Percentiles rank a stretch among this genome's conserved stretches.
These are phyloP conservation scores for Hyles vespertilio DNA, from an alignment of 1,140 invertebrate genomes.

Conservation along the genomic window DNA sequence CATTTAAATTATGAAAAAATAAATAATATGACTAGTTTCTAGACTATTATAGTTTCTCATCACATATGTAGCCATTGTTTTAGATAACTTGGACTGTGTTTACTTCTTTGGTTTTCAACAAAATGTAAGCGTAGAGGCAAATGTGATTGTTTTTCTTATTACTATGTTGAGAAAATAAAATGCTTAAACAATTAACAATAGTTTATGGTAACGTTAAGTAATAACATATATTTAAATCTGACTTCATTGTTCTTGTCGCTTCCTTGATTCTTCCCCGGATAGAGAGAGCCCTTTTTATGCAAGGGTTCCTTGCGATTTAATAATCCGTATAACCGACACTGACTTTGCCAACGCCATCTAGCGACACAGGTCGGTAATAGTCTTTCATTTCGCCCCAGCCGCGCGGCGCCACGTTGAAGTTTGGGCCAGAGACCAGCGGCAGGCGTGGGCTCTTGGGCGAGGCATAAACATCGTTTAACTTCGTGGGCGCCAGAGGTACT, in stretches of 20 bases:
- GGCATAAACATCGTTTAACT: constrained; percentile 64
- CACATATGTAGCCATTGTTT: background rate
- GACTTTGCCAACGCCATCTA: constrained; percentile 70
- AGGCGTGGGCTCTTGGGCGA: constrained; percentile 57
- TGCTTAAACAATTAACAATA: background rate
- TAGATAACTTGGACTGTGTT: background rate
- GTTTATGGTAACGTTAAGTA: background rate
- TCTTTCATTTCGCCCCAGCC: constrained; percentile 83
- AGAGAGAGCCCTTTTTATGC: no score
- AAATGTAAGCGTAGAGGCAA: background rate
- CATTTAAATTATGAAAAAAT: constrained; percentile 4
- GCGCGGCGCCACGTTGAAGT: constrained; percentile 88
- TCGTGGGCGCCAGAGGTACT: constrained; percentile 66
- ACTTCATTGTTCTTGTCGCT: background rate
- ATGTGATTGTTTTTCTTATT: background rate
- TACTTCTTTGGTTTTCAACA: no score
- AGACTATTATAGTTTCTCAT: constrained; percentile 1
- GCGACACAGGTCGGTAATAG: constrained; percentile 82
- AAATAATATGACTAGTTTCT: constrained; percentile 1
- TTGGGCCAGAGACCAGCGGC: constrained; percentile 70
- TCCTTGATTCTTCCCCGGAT: background rate
- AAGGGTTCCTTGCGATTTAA: constrained; percentile 23
- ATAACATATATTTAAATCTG: background rate
- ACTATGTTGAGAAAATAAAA: background rate
- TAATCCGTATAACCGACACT: constrained; percentile 78